These are phyloP conservation scores for Fragum whitleyi DNA, from an alignment of 2,888 invertebrate genomes.

Conservation along the genomic window DNA sequence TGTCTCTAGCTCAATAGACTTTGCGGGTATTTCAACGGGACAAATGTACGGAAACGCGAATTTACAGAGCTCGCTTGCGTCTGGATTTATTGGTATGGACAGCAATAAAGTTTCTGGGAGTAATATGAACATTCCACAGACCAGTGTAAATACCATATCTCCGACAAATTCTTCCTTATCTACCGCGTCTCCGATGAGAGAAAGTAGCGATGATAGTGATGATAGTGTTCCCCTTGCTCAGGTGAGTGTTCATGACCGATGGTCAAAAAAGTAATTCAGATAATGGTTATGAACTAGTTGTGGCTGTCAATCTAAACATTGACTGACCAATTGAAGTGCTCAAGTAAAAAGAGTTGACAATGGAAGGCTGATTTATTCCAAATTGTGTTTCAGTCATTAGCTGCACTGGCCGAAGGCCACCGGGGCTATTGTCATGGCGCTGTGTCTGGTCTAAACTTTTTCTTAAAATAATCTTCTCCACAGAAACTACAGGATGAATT, in stretches of 20 bases:
- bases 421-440: too few species aligned
- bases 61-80: constrained; percentile 69
- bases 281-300: neutral
- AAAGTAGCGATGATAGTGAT: constrained; percentile 95
- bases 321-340: too few species aligned
- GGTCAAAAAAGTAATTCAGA: neutral
- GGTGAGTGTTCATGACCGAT: constrained; percentile 71
- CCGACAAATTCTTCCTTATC: constrained; percentile 43
- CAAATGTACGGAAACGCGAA: constrained; percentile 44
- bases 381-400: too few species aligned
- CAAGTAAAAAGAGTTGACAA: too few species aligned
- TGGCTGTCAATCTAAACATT: too few species aligned
- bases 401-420: too few species aligned
- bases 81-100: constrained; percentile 84
- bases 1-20: constrained; percentile 34
- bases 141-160: constrained; percentile 33
- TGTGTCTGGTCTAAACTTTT: too few species aligned
- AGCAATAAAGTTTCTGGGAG: constrained; percentile 22
- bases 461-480: too few species aligned
- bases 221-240: constrained; percentile 87
- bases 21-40: constrained; percentile 38
- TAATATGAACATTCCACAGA: constrained; percentile 21
- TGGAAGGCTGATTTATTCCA: too few species aligned
- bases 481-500: too few species aligned
- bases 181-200: constrained; percentile 87